Conservation (phyloP, 2,113 vertebrate genomes). For the Anarrhichthys ocellatus region DNA sequence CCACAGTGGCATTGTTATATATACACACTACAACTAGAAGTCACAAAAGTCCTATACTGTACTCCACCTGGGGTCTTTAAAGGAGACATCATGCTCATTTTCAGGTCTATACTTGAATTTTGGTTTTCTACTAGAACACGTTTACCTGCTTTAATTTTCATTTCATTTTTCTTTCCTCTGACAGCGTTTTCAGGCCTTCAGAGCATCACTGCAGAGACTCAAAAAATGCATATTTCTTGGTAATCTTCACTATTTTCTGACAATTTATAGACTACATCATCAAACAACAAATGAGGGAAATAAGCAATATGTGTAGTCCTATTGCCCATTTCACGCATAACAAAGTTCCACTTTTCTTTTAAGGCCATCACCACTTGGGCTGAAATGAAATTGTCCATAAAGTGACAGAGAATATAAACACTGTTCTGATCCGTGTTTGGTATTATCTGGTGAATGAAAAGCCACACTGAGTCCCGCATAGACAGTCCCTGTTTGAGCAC, state of each 20-base stretch:
- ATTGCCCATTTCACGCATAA: background rate
- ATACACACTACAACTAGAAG: background rate
- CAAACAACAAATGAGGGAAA: background rate
- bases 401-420: background rate
- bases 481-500: constrained; percentile 20
- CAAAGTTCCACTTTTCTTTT: background rate
- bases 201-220: background rate
- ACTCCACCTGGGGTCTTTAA: background rate
- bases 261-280: background rate
- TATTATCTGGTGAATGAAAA: constrained; percentile 17
- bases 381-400: background rate
- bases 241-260: background rate
- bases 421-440: constrained; percentile 11
- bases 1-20: background rate
- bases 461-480: background rate
- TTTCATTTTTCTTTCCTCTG: background rate
- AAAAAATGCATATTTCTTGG: background rate
- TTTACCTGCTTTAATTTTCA: background rate
- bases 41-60: background rate
- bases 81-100: background rate
- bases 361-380: background rate
- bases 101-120: background rate
- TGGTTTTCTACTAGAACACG: background rate
- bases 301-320: background rate
- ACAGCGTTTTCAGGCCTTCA: background rate